Percentiles rank a stretch among this genome's conserved stretches.
phyloP scores from a whole-genome alignment of 2,888 invertebrate species.

The Meteorus cinctellus region DNA sequence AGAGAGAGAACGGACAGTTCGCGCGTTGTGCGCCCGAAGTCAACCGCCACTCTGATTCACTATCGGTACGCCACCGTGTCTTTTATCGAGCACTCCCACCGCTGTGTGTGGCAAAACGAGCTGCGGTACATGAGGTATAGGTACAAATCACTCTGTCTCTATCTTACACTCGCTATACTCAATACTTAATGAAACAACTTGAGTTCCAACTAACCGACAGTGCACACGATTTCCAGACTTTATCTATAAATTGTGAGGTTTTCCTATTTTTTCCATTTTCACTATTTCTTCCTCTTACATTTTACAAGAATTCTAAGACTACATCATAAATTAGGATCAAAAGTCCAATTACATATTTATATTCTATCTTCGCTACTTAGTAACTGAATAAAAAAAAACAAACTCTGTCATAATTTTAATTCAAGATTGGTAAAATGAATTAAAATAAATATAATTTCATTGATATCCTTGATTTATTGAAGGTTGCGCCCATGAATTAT shows the following conservation, averaged over 20 bases:
- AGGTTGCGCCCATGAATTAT: constrained; percentile 18
- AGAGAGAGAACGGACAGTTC: constrained; percentile 42
- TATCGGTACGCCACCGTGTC: constrained; percentile 66
- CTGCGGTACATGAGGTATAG: constrained; percentile 7
- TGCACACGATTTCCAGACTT: neutral
- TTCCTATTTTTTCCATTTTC: neutral
- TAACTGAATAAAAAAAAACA: neutral
- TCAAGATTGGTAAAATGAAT: neutral
- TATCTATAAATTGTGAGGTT: neutral
- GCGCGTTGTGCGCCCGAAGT: constrained; percentile 63
- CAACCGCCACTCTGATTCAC: constrained; percentile 71
- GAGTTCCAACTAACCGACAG: constrained; percentile 26
- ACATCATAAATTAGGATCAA: neutral
- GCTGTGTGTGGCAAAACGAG: constrained; percentile 42
- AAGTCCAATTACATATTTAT: constrained; percentile 1
- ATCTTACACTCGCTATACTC: neutral
- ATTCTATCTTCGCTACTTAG: neutral
- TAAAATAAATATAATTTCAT: constrained; percentile 16
- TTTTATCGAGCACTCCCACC: constrained; percentile 71
- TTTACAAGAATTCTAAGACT: neutral
- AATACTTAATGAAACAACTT: constrained; percentile 10
- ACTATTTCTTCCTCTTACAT: neutral
- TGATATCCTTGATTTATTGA: constrained; percentile 15
- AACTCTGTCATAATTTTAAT: constrained; percentile 7
- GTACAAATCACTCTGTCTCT: neutral